Base-by-base conservation (phyloP, 2,113 vertebrate genomes). In the Pteruthius melanotis region DNA sequence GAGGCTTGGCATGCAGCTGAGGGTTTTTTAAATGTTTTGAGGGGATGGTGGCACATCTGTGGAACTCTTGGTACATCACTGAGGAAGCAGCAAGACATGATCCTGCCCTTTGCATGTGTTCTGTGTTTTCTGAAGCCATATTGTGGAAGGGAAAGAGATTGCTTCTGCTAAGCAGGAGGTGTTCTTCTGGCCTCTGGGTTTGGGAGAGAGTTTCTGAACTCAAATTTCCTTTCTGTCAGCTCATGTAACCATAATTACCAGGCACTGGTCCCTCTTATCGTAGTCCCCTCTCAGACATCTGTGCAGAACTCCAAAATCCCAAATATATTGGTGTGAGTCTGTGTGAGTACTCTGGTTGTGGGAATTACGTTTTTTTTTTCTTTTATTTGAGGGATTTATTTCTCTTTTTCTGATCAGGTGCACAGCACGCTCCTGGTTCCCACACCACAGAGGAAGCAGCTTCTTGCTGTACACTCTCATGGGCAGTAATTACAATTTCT, bases 401-500 rank as follows among this genome's bases (percentile, higher is more conserved):
- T 53, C 50, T 74, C 57, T 50, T 83, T 83, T 97, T 80, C 71
- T 81, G 52, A 72, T 97, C 93, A 97, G 93, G 80, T 97, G 66
- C 61, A 82, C 60, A 94, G 83, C 75, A 68, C 85, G 94, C 4
- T 60, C 60, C 87, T 63, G 83, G 80, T 97, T 98, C 91, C 91
- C 96, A 95, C 70, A 97, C 92, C 53, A 5, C 76, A 95, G 65
- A 91, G 81, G 95, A 98, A 97, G 92, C 83, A 92, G 90, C 83
- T 96, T 93, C 94, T 95, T 85, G 59, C 63, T 94, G 63, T 90
- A 96, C 83, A 35, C 74, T 97, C 95, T 98, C 97, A 71, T 96
- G 96, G 97, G 96, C 86, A 97, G 95, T 96, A 97, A 98, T 98
- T 97, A 98, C 95, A 97, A 97, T 98, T 97, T 97, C 57, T 81